Evolutionary conservation across 2,797 vertebrate genomes (phyloP).

Genomic region (Galaxias olidus): DNA sequence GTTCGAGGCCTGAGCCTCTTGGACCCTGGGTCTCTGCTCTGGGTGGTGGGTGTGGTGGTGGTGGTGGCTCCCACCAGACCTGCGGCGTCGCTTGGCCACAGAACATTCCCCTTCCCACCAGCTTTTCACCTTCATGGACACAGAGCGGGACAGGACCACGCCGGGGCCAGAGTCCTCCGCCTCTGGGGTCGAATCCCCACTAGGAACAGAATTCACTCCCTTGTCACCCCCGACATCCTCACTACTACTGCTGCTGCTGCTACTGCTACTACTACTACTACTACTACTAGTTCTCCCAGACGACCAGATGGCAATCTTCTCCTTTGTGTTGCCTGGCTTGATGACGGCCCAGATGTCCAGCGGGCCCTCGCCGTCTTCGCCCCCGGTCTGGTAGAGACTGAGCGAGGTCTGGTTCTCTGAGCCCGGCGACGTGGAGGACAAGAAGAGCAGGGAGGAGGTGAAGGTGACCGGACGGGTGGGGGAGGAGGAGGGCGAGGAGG

Average conservation of each 20-base stretch:
- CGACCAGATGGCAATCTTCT: slow-evolving; percentile 90
- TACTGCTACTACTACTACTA: not conserved
- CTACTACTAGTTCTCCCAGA: slow-evolving; percentile 8
- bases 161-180: not conserved
- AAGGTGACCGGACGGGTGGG: slow-evolving; percentile 16
- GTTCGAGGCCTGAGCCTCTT: slow-evolving; percentile 46
- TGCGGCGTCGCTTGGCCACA: slow-evolving; percentile 85
- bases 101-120: slow-evolving; percentile 86
- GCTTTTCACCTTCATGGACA: slow-evolving; percentile 85
- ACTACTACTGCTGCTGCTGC: slow-evolving; percentile 13
- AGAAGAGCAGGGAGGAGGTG: slow-evolving; percentile 45
- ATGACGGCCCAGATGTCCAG: slow-evolving; percentile 91
- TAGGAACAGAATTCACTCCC: too few species aligned
- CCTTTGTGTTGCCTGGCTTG: slow-evolving; percentile 94
- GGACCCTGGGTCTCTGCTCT: slow-evolving; percentile 45
- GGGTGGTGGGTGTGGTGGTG: slow-evolving; percentile 19
- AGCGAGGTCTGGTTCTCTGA: slow-evolving; percentile 50
- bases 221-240: not conserved
- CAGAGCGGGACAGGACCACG: slow-evolving; percentile 19
- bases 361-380: slow-evolving; percentile 71
- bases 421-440: slow-evolving; percentile 18
- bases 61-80: slow-evolving; percentile 72
- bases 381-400: slow-evolving; percentile 71
- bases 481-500: not conserved
- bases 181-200: not conserved